A percentile compares a stretch with the other conserved stretches of the same genome.
Conservation (phyloP, 2,888 invertebrate species). For the Drosophila pseudotakahashii region DNA sequence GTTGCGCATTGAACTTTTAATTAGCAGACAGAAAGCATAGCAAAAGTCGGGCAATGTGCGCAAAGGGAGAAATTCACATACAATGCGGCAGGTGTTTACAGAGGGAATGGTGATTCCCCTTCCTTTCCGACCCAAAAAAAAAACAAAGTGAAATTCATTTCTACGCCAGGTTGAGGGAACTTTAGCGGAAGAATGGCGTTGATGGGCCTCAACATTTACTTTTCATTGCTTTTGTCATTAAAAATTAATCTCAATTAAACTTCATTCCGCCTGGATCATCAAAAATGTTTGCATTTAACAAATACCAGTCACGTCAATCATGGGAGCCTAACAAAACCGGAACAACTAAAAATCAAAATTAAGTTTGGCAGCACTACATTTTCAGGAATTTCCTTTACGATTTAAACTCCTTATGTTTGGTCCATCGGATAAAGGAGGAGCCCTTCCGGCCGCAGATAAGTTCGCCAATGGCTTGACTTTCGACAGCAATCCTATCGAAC, state of each 20-base stretch:
- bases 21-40: conserved; percentile 61
- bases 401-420: not conserved
- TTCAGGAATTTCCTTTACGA: not conserved
- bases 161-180: conserved; percentile 54
- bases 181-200: not conserved
- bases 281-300: not conserved
- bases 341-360: not conserved
- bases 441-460: not conserved
- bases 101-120: not conserved
- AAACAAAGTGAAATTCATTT: conserved; percentile 60
- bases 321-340: not conserved
- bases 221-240: not conserved
- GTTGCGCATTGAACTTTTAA: conserved; percentile 76
- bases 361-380: not conserved
- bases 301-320: not conserved
- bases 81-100: conserved; percentile 42
- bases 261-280: not conserved
- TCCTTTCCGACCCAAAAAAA: conserved; percentile 9
- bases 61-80: conserved; percentile 18
- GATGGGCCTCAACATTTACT: not conserved
- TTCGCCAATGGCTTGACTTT: not conserved
- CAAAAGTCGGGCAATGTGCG: not conserved
- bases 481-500: not conserved
- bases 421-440: not conserved
- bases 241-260: conserved; percentile 56